These are phyloP conservation scores for Choreutis nemorana DNA, from an alignment of 2,888 invertebrate species.

Conservation along the genomic window DNA sequence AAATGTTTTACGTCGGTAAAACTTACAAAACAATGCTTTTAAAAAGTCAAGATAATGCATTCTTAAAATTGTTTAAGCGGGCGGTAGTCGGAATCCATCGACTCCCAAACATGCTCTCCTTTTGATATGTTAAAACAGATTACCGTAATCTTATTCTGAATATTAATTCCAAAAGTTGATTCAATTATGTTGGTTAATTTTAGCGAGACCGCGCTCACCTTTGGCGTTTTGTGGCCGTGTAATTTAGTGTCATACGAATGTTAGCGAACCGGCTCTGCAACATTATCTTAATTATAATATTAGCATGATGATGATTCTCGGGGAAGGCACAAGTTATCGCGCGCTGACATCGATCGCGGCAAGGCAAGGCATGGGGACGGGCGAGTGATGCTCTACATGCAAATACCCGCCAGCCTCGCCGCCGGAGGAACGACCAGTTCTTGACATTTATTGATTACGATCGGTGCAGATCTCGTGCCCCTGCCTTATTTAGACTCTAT, in stretches of 20 bases:
- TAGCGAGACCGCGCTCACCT: conserved; percentile 13
- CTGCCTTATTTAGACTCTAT: no score
- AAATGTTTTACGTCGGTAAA: conserved; percentile 34
- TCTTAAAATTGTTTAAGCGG: conserved; percentile 34
- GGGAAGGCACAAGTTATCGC: conserved; percentile 27
- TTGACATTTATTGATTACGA: no score
- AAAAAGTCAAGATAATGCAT: conserved; percentile 37
- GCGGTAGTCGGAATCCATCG: conserved; percentile 15
- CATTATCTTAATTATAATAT: conserved; percentile 46
- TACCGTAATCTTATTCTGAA: no score
- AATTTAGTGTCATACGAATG: conserved; percentile 13
- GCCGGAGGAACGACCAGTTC: conserved; percentile 1
- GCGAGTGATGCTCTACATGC: conserved; percentile 24
- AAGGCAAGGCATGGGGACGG: conserved; percentile 13
- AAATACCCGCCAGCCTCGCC: conserved; percentile 13
- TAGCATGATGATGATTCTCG: conserved; percentile 38
- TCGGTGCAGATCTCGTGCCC: no score
- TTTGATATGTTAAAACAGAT: conserved; percentile 10
- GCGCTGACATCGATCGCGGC: conserved; percentile 8
- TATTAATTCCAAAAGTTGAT: no score
- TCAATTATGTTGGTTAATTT: background rate
- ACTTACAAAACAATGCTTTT: conserved; percentile 41
- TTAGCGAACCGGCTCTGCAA: conserved; percentile 25
- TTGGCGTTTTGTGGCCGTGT: conserved; percentile 10
- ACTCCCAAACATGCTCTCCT: conserved; percentile 14